Evolutionary conservation across 2,797 vertebrate species (phyloP), one percentile per base, ranked within the genome.

Genomic region (Tadarida brasiliensis): DNA sequence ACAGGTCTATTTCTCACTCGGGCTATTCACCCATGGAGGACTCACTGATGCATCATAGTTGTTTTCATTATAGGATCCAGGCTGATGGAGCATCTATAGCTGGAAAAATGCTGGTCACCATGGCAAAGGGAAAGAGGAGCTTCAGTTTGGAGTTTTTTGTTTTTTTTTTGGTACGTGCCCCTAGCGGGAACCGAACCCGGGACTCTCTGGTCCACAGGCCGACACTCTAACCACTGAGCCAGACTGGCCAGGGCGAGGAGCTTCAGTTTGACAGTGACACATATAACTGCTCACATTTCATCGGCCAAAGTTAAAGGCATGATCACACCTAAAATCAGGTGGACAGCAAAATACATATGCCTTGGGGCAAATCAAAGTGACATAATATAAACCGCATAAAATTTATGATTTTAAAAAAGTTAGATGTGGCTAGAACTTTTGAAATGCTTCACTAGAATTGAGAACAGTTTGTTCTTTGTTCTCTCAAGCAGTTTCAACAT

Each of bases 381-480:
- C 49, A 56, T 84, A 80, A 59, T 80, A 12, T 22, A 63, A 86
- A 57, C 33, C 78, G 22, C 54, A 90, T 57, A n/a, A 26, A 61
- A 71, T 86, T 81, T 85, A 49, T 67, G 56, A 61, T 84, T 92
- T 56, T 20, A 22, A 33, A 91, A 78, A 73, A 82, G 6, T 74
- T 92, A 91, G 26, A 78, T 49, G 17, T 63, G 26, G 87, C 14
- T 28, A 70, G 87, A 89, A 96, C 56, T 91, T 91, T 94, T 73
- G 44, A 96, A 93, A 91, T 47, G 54, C 20, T 77, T 86, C 63
- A 33, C 11, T 65, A 47, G 73, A 57, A 63, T 95, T 91, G 49
- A 47, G 22, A 63, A 94, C n/a, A 83, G 71, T 80, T 87, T 90
- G 49, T 86, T 94, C 35, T 96, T 89, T 78, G 47, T 94, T 78